These are phyloP conservation scores for Argentina silus DNA, from an alignment of 2,797 vertebrate species.

Conservation along the genomic window DNA sequence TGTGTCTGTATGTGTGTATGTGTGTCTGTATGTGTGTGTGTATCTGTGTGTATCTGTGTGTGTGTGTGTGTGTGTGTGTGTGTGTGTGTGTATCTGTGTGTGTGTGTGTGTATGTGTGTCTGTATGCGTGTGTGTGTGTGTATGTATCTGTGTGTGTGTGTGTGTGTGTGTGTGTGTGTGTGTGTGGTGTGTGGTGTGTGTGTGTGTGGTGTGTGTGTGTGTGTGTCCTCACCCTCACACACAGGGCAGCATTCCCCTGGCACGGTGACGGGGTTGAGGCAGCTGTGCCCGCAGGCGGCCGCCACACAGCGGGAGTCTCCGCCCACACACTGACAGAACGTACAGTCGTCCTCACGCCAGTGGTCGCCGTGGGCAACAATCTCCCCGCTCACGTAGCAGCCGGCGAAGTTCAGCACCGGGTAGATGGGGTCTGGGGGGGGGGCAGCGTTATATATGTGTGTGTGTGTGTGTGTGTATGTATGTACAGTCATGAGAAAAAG, in stretches of 20 bases:
- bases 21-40: too few relatives aligned
- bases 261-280: conserved; percentile 86
- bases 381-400: conserved; percentile 88
- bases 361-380: conserved; percentile 88
- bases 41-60: not conserved
- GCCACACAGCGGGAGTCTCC: conserved; percentile 86
- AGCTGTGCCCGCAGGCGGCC: conserved; percentile 86
- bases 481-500: too few relatives aligned
- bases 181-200: not conserved
- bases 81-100: not conserved
- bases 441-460: not conserved
- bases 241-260: conserved; percentile 90
- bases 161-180: not conserved
- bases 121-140: not conserved
- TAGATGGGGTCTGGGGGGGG: conserved; percentile 79
- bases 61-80: not conserved
- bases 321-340: conserved; percentile 89
- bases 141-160: not conserved
- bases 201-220: not conserved
- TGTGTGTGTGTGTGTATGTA: not conserved
- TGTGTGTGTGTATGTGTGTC: not conserved
- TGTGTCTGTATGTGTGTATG: too few relatives aligned
- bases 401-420: conserved; percentile 84
- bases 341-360: conserved; percentile 91
- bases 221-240: conserved; percentile 79